Conservation (phyloP, 2,113 vertebrate species). For the Bostrychus sinensis region DNA sequence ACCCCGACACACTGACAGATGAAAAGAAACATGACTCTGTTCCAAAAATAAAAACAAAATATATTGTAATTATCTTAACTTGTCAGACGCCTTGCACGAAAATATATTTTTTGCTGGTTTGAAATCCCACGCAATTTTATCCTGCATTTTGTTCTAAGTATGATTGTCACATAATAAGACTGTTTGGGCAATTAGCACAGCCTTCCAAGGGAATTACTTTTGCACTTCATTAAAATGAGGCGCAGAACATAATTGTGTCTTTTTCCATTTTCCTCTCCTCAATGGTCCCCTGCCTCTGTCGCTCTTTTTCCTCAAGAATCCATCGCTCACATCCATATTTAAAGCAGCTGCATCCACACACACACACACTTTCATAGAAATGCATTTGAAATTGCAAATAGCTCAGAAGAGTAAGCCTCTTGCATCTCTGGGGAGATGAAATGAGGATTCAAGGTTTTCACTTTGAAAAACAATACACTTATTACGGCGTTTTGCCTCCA, state of each 20-base stretch:
- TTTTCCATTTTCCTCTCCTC: slow-evolving; percentile 48
- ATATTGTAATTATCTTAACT: slow-evolving; percentile 72
- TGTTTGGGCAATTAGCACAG: slow-evolving; percentile 77
- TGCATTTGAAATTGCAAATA: slow-evolving; percentile 64
- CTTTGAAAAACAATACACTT: slow-evolving; percentile 64
- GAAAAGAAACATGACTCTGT: slow-evolving; percentile 28
- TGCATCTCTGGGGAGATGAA: slow-evolving; percentile 45
- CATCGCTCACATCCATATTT: slow-evolving; percentile 15
- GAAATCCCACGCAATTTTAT: slow-evolving; percentile 72
- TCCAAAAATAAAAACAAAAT: slow-evolving; percentile 54
- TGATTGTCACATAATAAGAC: slow-evolving; percentile 80
- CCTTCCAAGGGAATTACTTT: slow-evolving; percentile 76
- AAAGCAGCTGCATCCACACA: slow-evolving; percentile 1
- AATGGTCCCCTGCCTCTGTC: slow-evolving; percentile 28
- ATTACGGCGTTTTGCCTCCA: slow-evolving; percentile 43
- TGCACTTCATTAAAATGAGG: slow-evolving; percentile 76
- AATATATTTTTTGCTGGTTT: slow-evolving; percentile 65
- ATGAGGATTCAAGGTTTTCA: slow-evolving; percentile 52
- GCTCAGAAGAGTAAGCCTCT: slow-evolving; percentile 40
- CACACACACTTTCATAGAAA: slow-evolving; percentile 27
- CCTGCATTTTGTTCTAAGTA: slow-evolving; percentile 71
- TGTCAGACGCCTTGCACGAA: slow-evolving; percentile 62
- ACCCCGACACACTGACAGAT: slow-evolving; percentile 39
- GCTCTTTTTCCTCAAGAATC: slow-evolving; percentile 29
- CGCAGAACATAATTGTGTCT: slow-evolving; percentile 71